Percentiles rank a stretch among this genome's conserved stretches.
These are phyloP conservation scores for Caerostris extrusa DNA, from an alignment of 1,140 invertebrate species.

Conservation along the genomic window DNA sequence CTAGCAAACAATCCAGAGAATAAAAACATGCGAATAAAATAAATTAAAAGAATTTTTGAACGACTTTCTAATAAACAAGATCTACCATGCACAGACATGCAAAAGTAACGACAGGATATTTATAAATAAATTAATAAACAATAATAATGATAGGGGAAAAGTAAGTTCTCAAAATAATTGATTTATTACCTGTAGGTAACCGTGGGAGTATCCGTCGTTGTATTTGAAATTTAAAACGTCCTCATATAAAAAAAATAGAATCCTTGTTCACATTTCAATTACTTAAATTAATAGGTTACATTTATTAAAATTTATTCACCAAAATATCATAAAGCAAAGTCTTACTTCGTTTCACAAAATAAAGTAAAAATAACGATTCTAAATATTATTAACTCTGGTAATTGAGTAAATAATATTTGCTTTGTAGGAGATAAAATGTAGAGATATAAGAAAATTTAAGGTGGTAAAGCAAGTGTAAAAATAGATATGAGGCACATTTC, in stretches of 20 bases:
- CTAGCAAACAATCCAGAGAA: background rate
- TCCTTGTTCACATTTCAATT: too few species aligned
- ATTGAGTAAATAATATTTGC: background rate
- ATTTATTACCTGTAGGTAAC: conserved; percentile 71
- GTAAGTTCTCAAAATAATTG: conserved; percentile 50
- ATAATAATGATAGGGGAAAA: background rate
- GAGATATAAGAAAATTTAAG: too few species aligned
- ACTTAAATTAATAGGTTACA: too few species aligned
- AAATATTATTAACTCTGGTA: background rate
- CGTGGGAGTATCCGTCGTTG: conserved; percentile 64
- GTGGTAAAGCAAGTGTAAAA: too few species aligned
- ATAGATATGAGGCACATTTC: too few species aligned
- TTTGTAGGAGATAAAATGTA: background rate
- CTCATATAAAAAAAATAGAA: background rate
- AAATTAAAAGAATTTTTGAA: background rate
- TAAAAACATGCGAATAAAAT: background rate
- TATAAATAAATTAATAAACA: background rate
- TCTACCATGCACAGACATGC: conserved; percentile 47
- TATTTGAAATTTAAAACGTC: conserved; percentile 72
- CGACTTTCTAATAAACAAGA: background rate
- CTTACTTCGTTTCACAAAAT: background rate
- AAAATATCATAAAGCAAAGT: background rate
- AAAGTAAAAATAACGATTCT: background rate
- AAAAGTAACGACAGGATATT: background rate
- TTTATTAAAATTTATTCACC: too few species aligned